These are phyloP conservation scores for Idaea dimidiata DNA, from an alignment of 2,888 invertebrate genomes.

Conservation along the genomic window DNA sequence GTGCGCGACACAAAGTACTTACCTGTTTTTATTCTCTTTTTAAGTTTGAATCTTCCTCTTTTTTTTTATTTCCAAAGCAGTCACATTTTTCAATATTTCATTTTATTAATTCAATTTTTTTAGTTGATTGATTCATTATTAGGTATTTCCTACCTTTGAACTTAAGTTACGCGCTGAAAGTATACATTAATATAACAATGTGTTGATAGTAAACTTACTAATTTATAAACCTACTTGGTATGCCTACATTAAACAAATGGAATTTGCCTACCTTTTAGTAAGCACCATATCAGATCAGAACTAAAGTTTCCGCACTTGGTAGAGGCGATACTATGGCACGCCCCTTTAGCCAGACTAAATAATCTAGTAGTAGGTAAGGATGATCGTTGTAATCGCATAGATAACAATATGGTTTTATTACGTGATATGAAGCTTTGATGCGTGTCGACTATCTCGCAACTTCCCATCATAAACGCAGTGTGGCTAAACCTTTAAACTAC, in stretches of 20 bases:
- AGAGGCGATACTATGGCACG: slow-evolving; percentile 15
- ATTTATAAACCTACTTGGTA: too few species aligned
- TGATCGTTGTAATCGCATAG: slow-evolving; percentile 30
- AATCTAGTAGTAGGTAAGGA: slow-evolving; percentile 17
- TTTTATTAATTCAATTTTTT: too few species aligned
- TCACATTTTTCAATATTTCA: too few species aligned
- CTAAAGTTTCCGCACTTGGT: slow-evolving; percentile 15
- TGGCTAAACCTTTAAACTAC: neutral
- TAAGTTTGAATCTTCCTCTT: too few species aligned
- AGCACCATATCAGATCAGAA: slow-evolving; percentile 32
- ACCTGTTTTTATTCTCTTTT: too few species aligned
- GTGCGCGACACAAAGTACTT: too few species aligned
- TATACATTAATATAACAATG: too few species aligned
- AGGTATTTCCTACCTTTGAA: slow-evolving; percentile 25
- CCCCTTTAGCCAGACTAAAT: slow-evolving; percentile 32
- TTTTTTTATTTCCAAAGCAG: too few species aligned
- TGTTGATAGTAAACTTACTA: too few species aligned
- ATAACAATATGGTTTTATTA: slow-evolving; percentile 33
- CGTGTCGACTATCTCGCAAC: slow-evolving; percentile 19
- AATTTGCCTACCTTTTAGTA: slow-evolving; percentile 37
- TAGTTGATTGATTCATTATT: too few species aligned
- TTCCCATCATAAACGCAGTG: neutral
- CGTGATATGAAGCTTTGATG: slow-evolving; percentile 30
- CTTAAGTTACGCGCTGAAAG: too few species aligned
- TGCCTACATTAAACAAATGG: too few species aligned